Base-by-base conservation (phyloP, 2,888 invertebrate genomes). In the Trichopria drosophilae region DNA sequence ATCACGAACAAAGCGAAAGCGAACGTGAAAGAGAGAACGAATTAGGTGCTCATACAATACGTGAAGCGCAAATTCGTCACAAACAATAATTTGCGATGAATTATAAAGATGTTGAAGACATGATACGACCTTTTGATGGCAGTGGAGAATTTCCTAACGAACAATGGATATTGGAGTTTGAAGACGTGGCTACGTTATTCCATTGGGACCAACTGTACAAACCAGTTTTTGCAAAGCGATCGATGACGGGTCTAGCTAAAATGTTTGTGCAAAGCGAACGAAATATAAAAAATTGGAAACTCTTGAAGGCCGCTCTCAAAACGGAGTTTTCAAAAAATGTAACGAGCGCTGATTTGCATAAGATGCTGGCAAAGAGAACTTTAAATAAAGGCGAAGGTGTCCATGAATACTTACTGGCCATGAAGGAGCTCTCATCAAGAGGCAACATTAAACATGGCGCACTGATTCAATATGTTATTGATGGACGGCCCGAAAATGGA, bases 401-500 rank as follows among this genome's bases (percentile, higher is more conserved):
- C 3, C 51, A 57, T 4, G 55, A 59, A 39, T 57, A 59, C 29
- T 51, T 57, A 3, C 16, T 57, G 1, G 7, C 31, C 6, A 58
- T 60, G 56, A 56, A 36, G 10, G 53, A 57, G 32, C 24, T 58
- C 7, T 53, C 57, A 6, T 32, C 36, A 3, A 12, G 54, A 26
- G 32, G 47, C 6, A 15, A 23, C n/a, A 28, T 58, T 1, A 55
- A 60, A 2, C 37, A 31, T 2, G 31, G 31, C 4, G 50, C 44
- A 7, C 12, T 58, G 0, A 51, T 54, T 1, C 35, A 57, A 31
- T 58, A 59, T 15, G 45, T 59, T 2, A 56, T 58, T 6, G 54
- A 56, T 13, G 58, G 52, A 3, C 50, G 54, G 6, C 35, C 34
- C 4, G 51, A 55, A 6, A 48, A 55, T 1, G 34, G 31, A 2